These are phyloP conservation scores for Agriopis leucophaearia DNA, from an alignment of 2,888 invertebrate genomes.

Conservation along the genomic window DNA sequence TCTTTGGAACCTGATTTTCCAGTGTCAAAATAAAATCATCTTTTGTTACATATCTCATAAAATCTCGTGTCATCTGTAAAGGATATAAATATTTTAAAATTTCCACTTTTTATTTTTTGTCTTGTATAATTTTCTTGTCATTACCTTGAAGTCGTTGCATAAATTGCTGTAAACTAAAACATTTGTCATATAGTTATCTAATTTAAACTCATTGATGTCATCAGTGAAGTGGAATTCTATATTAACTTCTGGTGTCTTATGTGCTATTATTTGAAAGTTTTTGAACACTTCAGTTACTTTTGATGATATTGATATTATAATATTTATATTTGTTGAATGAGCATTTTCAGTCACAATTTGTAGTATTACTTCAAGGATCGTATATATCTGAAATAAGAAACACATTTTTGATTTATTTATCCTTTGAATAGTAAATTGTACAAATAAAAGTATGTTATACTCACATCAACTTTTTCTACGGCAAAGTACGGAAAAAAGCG, in stretches of 20 bases:
- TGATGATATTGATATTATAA: background rate
- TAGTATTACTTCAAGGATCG: background rate
- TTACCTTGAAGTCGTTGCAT: background rate
- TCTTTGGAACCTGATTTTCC: slow-evolving; percentile 1
- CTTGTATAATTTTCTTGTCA: background rate
- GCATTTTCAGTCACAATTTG: slow-evolving; percentile 7
- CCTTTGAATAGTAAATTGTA: no score
- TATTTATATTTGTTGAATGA: background rate
- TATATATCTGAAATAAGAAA: slow-evolving; percentile 1
- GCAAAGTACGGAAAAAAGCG: background rate
- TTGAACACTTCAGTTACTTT: background rate
- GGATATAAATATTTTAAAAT: no score
- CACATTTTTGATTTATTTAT: background rate
- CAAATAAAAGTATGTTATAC: slow-evolving; percentile 47
- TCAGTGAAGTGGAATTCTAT: background rate
- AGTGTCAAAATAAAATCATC: slow-evolving; percentile 6
- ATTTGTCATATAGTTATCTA: background rate
- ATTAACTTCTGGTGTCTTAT: background rate
- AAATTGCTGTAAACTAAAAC: slow-evolving; percentile 8
- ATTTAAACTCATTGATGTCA: background rate
- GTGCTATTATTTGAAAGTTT: background rate
- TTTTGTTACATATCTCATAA: background rate
- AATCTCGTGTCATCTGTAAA: background rate
- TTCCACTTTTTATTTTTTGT: background rate
- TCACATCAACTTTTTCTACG: slow-evolving; percentile 6